Percentiles rank a stretch among this genome's conserved stretches.
These are phyloP conservation scores for Ceratosolen fusciceps DNA, from an alignment of 1,140 invertebrate genomes.

Conservation along the genomic window DNA sequence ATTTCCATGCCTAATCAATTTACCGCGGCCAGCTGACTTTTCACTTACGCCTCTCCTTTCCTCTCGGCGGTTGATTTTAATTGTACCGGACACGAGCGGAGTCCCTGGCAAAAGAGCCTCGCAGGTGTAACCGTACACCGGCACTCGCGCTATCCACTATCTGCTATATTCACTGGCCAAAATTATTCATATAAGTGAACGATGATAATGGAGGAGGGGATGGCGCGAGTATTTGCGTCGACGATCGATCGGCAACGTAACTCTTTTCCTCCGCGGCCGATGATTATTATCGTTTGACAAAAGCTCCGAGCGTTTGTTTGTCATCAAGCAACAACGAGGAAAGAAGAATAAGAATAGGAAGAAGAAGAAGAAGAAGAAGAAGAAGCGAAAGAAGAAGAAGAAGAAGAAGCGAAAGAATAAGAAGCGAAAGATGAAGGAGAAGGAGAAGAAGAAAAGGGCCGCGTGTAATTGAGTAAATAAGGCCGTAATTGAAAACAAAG, in stretches of 20 bases:
- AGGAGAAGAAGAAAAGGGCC: too few relatives aligned
- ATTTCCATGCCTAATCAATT: conserved; percentile 33
- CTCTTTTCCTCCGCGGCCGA: background rate
- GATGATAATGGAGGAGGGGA: background rate
- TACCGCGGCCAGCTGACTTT: conserved; percentile 40
- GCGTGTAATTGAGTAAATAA: conserved; percentile 32
- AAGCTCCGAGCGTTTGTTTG: too few relatives aligned
- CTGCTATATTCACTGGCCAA: too few relatives aligned
- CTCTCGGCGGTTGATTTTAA: conserved; percentile 7
- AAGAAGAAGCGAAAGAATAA: too few relatives aligned
- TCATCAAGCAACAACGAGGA: too few relatives aligned
- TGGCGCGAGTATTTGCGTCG: background rate
- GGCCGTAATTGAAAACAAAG: conserved; percentile 38
- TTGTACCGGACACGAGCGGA: background rate
- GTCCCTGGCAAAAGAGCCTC: background rate
- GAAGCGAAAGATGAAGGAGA: too few relatives aligned
- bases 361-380: too few relatives aligned
- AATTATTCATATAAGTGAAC: too few relatives aligned
- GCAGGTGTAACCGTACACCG: background rate
- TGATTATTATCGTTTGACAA: too few relatives aligned
- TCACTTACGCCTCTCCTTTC: conserved; percentile 29
- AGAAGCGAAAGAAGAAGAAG: too few relatives aligned
- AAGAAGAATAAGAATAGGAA: too few relatives aligned
- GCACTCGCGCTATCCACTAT: background rate
- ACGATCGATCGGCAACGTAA: background rate